Evolutionary conservation across 2,113 vertebrate species (phyloP), one percentile per base, ranked within the genome.

Genomic region (Anseranas semipalmata): DNA sequence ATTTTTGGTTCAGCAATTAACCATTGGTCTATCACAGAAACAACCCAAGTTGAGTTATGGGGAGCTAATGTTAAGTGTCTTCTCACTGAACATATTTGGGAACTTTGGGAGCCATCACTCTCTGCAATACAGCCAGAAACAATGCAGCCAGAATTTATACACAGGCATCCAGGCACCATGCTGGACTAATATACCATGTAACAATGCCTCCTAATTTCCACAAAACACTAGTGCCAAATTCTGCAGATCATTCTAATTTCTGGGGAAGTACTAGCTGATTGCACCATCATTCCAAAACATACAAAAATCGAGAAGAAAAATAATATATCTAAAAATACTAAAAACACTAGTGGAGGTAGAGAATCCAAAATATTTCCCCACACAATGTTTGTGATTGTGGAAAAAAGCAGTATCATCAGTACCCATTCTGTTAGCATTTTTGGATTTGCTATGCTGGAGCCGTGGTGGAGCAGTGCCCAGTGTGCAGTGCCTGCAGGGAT

Each of bases 171-270:
- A 28, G 37, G 65, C 48, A 63, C 43, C 8, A 5, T 71, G 37
- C n/a, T 71, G 88, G 41, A 72, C n/a, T 92, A 53, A 92, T 70
- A 82, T 62, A 11, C 39, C 48, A 27, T 25, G 11, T 50, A 91
- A 94, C 90, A 96, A 95, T 85, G 45, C 45, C 22, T 87, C 39
- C 58, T 93, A 72, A 93, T 95, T 96, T 85, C 66, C 48, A 53
- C 43, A 48, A 65, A 82, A 48, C 18, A 58, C 58, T 50, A 65
- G 56, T 27, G 84, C 48, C 70, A 87, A 48, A 95, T 85, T 82
- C 77, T 50, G 39, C 22, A 55, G 30, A 58, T 91, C 25, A 60
- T 76, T 91, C 58, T 66, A 3, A 65, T 89, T 95, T 92, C 39
- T 76, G 32, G 15, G 48, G 60, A 92, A 85, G 58, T 27, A 39